A percentile compares a stretch with the other conserved stretches of the same genome.
These are phyloP conservation scores for Himalopsyche anomala DNA, from an alignment of 2,888 invertebrate species.

Conservation along the genomic window DNA sequence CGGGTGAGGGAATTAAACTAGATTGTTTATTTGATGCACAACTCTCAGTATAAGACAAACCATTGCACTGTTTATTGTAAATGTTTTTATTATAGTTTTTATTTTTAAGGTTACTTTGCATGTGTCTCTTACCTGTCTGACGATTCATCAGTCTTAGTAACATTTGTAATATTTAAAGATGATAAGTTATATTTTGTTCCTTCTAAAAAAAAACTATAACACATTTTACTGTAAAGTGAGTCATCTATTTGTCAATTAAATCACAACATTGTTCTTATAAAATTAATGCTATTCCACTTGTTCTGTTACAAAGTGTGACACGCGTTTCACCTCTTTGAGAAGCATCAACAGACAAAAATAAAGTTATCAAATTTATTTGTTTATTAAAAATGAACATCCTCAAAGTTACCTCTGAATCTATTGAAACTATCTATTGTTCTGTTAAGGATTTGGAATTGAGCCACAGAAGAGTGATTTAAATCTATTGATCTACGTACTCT, in stretches of 20 bases:
- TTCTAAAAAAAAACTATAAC: neutral
- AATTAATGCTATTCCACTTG: no score
- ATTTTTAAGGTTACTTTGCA: constrained; percentile 32
- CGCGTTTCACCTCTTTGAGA: no score
- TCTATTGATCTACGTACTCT: no score
- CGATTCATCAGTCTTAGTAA: neutral
- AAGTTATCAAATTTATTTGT: no score
- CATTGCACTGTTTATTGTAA: constrained; percentile 35
- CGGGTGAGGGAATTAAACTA: constrained; percentile 38
- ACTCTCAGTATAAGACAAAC: constrained; percentile 34
- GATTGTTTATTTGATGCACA: constrained; percentile 32
- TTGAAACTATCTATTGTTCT: no score
- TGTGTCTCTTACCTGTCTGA: constrained; percentile 5
- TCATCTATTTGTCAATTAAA: neutral
- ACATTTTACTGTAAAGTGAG: neutral
- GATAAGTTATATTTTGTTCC: constrained; percentile 41
- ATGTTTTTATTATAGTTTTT: constrained; percentile 31
- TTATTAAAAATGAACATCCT: no score
- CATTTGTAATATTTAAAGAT: constrained; percentile 2
- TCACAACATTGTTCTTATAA: neutral
- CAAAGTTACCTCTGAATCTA: no score
- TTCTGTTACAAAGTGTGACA: no score
- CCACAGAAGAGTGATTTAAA: no score
- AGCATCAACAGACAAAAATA: no score
- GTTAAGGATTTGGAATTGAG: no score